Conservation (phyloP, 2,797 vertebrate species). For the Enoplosus armatus region DNA sequence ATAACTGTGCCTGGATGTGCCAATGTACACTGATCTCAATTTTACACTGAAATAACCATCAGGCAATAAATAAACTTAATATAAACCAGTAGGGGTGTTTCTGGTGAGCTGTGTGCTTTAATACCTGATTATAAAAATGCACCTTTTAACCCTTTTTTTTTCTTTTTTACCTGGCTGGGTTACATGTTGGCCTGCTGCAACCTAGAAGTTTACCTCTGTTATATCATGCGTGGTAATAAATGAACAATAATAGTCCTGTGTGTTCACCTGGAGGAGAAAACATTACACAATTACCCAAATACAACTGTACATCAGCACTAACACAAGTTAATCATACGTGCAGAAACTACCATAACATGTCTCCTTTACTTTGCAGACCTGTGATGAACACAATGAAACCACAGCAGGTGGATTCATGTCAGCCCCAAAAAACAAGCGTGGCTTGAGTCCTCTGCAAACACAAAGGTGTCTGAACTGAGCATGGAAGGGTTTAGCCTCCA, state of each 20-base stretch:
- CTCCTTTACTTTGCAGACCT: constrained; percentile 26
- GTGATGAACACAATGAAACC: constrained; percentile 25
- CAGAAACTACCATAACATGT: constrained; percentile 2
- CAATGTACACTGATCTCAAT: constrained; percentile 41
- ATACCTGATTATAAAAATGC: not conserved
- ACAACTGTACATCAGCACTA: not conserved
- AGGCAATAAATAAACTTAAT: constrained; percentile 4
- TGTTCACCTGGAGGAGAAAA: not conserved
- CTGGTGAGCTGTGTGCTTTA: not conserved
- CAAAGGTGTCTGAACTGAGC: constrained; percentile 56
- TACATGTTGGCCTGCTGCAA: constrained; percentile 1
- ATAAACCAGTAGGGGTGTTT: not conserved
- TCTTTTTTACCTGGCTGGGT: too few relatives aligned
- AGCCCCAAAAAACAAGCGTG: constrained; percentile 33
- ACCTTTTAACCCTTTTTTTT: not conserved
- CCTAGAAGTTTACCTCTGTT: not conserved
- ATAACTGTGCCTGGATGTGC: constrained; percentile 48
- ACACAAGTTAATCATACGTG: not conserved
- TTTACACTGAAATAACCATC: constrained; percentile 12
- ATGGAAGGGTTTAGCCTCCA: constrained; percentile 55
- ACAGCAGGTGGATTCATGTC: constrained; percentile 7
- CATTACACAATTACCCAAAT: not conserved
- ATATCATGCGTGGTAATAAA: not conserved
- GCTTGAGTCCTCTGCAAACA: constrained; percentile 53
- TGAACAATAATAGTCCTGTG: not conserved